These are phyloP conservation scores for Drosophila lacteicornis DNA, from an alignment of 1,140 invertebrate species.

Conservation along the genomic window DNA sequence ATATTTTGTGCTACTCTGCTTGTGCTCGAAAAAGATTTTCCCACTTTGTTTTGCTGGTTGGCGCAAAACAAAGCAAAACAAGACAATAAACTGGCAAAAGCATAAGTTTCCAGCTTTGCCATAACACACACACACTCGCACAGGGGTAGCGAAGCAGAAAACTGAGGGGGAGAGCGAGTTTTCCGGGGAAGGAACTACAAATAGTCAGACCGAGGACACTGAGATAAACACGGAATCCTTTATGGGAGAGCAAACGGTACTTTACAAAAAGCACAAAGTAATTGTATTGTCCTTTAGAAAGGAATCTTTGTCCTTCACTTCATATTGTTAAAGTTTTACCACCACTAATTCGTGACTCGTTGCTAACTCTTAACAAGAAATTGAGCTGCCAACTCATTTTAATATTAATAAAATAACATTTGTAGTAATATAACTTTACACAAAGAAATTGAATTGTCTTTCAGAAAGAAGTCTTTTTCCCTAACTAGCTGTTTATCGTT, in stretches of 20 bases:
- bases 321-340: background rate
- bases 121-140: constrained; percentile 9
- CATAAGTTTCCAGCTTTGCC: constrained; percentile 65
- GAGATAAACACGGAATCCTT: constrained; percentile 8
- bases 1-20: constrained; percentile 2
- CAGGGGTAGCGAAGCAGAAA: constrained; percentile 20
- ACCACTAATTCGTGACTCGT: background rate
- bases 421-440: too few species aligned
- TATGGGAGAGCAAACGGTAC: background rate
- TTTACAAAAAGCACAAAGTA: background rate
- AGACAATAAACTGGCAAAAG: constrained; percentile 76
- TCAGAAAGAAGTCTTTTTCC: too few species aligned
- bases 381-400: too few species aligned
- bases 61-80: constrained; percentile 58
- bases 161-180: constrained; percentile 1
- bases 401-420: background rate
- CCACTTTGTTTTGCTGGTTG: constrained; percentile 40
- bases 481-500: too few species aligned
- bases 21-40: constrained; percentile 19
- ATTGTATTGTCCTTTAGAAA: background rate
- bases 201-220: constrained; percentile 17
- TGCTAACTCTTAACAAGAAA: background rate
- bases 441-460: too few species aligned
- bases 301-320: background rate
- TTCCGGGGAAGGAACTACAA: constrained; percentile 8